Conservation (phyloP, 2,113 vertebrate species). For the Mus spicilegus region DNA sequence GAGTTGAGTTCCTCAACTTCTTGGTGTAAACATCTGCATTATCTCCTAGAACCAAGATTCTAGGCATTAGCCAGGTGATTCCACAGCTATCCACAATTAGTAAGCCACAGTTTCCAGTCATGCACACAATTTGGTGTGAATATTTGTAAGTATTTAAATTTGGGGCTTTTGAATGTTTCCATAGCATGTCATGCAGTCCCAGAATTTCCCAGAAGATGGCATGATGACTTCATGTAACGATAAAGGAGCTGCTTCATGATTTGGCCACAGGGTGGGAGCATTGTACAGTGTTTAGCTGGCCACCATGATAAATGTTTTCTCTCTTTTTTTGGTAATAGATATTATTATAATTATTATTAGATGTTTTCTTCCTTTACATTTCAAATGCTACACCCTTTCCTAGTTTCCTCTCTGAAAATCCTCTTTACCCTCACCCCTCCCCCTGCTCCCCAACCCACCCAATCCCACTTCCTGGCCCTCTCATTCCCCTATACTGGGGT, state of each 20-base stretch:
- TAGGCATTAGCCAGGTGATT: neutral
- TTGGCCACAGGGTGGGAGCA: constrained; percentile 36
- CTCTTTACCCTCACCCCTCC: too few species aligned
- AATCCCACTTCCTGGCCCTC: too few species aligned
- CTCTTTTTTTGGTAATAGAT: too few species aligned
- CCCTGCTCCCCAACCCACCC: too few species aligned
- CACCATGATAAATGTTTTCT: neutral
- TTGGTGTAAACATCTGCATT: neutral
- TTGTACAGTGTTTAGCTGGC: neutral
- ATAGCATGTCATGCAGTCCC: neutral
- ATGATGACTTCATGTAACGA: constrained; percentile 69
- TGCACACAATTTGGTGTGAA: accelerated
- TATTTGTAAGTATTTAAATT: neutral
- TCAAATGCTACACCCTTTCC: too few species aligned
- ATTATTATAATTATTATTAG: too few species aligned
- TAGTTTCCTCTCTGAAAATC: too few species aligned
- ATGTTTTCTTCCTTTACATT: too few species aligned
- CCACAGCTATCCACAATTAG: neutral
- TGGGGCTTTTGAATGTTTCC: neutral
- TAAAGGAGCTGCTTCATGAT: accelerated
- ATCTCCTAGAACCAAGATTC: neutral
- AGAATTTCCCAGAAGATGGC: constrained; percentile 80
- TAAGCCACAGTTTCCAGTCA: neutral
- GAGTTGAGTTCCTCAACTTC: neutral
- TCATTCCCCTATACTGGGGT: too few species aligned